These are phyloP conservation scores for Agriopis aurantiaria DNA, from an alignment of 2,888 invertebrate genomes.

Conservation along the genomic window DNA sequence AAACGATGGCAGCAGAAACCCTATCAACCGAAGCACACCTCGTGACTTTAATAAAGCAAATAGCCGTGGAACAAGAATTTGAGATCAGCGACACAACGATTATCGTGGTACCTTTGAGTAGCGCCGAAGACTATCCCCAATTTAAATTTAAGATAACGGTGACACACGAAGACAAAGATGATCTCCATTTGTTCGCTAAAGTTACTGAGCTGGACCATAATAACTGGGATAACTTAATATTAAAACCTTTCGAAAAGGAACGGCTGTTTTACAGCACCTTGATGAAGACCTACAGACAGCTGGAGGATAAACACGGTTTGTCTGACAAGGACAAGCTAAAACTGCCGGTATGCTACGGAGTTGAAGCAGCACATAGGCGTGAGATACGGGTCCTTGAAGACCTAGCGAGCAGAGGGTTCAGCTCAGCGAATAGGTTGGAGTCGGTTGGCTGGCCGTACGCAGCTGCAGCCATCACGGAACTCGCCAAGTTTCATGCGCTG, in stretches of 20 bases:
- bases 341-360: slow-evolving; percentile 6
- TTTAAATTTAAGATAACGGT: background rate
- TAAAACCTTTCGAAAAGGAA: slow-evolving; percentile 9
- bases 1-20: background rate
- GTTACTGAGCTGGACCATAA: background rate
- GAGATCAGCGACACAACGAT: background rate
- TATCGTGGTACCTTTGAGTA: background rate
- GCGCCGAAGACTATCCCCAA: background rate
- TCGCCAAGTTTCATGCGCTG: slow-evolving; percentile 18
- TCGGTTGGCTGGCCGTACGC: slow-evolving; percentile 13
- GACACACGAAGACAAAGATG: background rate
- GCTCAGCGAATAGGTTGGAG: background rate
- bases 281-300: slow-evolving; percentile 3
- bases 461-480: slow-evolving; percentile 12
- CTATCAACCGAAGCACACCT: background rate
- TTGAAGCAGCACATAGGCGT: background rate
- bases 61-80: background rate
- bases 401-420: slow-evolving; percentile 2
- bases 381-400: slow-evolving; percentile 11
- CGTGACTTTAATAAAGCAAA: background rate
- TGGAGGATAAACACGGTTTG: slow-evolving; percentile 17
- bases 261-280: background rate
- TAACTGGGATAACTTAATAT: background rate
- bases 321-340: background rate
- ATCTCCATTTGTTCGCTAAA: slow-evolving; percentile 14